Percentiles rank a stretch among this genome's conserved stretches.
phyloP scores from a whole-genome alignment of 2,797 vertebrate genomes.

The Gorsachius magnificus region DNA sequence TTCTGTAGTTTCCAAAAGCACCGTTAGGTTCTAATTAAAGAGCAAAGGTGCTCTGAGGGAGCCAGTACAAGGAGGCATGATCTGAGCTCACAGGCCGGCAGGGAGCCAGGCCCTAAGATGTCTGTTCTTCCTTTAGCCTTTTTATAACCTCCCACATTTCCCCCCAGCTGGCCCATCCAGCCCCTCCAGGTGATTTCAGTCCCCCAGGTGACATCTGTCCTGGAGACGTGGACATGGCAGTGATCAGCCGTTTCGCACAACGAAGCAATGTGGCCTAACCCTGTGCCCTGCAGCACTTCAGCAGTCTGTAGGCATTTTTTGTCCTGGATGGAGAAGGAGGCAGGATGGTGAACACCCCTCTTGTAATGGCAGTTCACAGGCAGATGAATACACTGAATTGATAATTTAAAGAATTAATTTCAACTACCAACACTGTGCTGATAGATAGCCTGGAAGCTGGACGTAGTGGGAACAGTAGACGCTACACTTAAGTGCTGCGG shows the following conservation, averaged over 20 bases:
- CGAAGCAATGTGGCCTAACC: rapidly evolving
- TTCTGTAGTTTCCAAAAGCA: background rate
- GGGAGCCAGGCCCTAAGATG: background rate
- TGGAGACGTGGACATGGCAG: background rate
- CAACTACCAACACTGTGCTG: background rate
- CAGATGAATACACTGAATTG: background rate
- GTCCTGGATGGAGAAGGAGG: background rate
- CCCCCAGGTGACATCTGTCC: background rate
- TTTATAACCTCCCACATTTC: background rate
- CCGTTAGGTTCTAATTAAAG: background rate
- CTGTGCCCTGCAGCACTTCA: background rate
- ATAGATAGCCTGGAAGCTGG: background rate
- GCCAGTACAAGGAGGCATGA: background rate
- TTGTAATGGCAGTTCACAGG: background rate
- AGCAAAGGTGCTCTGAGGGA: background rate
- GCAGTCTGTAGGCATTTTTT: background rate
- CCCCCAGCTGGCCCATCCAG: background rate
- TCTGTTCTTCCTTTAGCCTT: background rate
- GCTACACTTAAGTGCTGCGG: background rate
- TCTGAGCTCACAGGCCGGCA: background rate
- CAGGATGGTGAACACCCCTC: background rate
- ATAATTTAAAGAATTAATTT: background rate
- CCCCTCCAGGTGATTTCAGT: background rate
- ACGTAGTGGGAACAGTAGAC: rapidly evolving
- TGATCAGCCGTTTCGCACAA: background rate